Conservation (phyloP, 2,113 vertebrate species). For the Semicossyphus pulcher region DNA sequence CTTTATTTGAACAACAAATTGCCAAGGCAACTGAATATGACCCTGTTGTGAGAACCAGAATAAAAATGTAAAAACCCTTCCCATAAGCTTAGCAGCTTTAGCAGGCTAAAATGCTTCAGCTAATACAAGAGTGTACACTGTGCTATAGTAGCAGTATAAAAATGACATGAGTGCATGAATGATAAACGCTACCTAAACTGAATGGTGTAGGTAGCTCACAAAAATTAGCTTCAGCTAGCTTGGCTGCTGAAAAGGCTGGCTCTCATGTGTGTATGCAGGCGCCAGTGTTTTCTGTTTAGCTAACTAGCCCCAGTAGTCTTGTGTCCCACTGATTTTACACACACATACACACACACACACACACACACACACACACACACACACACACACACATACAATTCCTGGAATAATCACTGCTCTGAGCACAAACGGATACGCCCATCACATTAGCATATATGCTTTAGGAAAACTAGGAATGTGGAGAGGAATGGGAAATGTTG, state of each 20-base stretch:
- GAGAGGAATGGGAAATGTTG: neutral
- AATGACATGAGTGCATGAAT: neutral
- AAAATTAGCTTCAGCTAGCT: neutral
- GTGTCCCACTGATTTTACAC: neutral
- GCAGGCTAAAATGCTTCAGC: too few relatives aligned
- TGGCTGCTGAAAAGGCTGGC: neutral
- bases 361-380: conserved; percentile 4
- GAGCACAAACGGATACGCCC: neutral
- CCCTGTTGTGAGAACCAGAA: too few relatives aligned
- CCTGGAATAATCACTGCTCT: neutral
- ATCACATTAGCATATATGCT: neutral
- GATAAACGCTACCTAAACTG: neutral
- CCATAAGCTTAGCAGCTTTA: too few relatives aligned
- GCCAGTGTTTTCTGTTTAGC: neutral
- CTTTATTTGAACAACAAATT: too few relatives aligned
- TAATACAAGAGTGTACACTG: neutral
- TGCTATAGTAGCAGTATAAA: neutral
- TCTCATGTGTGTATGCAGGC: neutral
- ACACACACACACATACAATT: neutral
- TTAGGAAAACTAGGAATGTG: neutral
- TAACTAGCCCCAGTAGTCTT: neutral
- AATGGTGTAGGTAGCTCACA: neutral
- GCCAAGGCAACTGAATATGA: too few relatives aligned
- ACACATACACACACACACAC: conserved; percentile 11
- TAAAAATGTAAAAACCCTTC: too few relatives aligned